Evolutionary conservation across 2,797 vertebrate genomes (phyloP).

Genomic region (Microcaecilia unicolor): DNA sequence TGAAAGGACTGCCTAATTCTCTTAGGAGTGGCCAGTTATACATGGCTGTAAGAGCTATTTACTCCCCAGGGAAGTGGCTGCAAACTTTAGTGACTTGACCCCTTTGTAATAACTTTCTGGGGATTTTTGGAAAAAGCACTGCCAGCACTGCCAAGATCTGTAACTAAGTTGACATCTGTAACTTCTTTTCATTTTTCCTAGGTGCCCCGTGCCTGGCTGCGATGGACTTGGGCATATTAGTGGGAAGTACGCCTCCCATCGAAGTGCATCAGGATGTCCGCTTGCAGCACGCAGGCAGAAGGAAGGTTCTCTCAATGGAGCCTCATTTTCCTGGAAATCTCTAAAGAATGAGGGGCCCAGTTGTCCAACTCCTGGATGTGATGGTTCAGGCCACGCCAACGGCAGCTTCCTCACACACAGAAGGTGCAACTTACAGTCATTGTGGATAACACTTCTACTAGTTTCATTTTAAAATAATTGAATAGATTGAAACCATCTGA

Average conservation of each 20-base stretch:
- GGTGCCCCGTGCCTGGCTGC: slow-evolving; percentile 92
- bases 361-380: slow-evolving; percentile 89
- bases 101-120: slow-evolving; percentile 10
- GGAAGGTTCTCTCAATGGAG: slow-evolving; percentile 84
- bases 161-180: too few relatives aligned
- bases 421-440: too few relatives aligned
- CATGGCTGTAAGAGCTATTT: too few relatives aligned
- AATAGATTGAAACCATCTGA: too few relatives aligned
- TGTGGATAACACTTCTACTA: too few relatives aligned
- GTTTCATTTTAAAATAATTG: too few relatives aligned
- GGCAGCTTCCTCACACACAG: slow-evolving; percentile 97
- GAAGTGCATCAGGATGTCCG: slow-evolving; percentile 90
- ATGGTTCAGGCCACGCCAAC: slow-evolving; percentile 89
- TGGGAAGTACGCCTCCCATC: slow-evolving; percentile 93
- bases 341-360: slow-evolving; percentile 89
- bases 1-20: too few relatives aligned
- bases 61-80: too few relatives aligned
- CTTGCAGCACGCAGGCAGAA: slow-evolving; percentile 90
- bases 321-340: slow-evolving; percentile 90
- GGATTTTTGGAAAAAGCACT: too few relatives aligned
- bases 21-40: too few relatives aligned
- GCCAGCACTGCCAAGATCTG: too few relatives aligned
- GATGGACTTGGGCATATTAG: slow-evolving; percentile 96
- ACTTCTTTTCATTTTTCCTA: slow-evolving; percentile 32
- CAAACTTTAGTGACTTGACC: too few relatives aligned